Base-by-base conservation (phyloP, 2,888 invertebrate genomes). In the Malthinus flaveolus region DNA sequence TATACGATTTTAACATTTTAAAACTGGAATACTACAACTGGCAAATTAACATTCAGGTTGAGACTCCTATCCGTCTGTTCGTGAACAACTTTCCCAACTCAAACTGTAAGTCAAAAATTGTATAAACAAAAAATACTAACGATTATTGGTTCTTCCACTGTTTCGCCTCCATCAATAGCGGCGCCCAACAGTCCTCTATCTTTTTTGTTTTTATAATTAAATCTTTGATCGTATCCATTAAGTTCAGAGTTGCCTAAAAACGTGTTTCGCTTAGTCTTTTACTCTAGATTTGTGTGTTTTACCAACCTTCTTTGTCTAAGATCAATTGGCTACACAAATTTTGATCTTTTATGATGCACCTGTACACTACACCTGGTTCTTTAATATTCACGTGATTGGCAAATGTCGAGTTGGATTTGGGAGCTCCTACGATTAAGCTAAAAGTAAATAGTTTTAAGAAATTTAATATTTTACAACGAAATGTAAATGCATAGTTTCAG, bases 311-410 rank as follows among this genome's bases (percentile, higher is more conserved):
- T 4, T 15, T 31, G 9, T 51, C 51, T 7, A 56, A 15, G 12
- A 36, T 31, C 9, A 76, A 78, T 4, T 78, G 77, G 42, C 60
- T 63, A 69, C 82, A 82, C 62, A 66, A 6, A 35, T 44, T 31
- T 3, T 34, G 12, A 60, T 52, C 7, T 75, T 62, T 3, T 72
- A 69, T 56, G 37, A 55, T 45, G 56, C 84, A 85, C 34, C 79
- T 77, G 69, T 82, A 84, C n/a, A 81, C 76, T 10, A 81, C 79
- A n/a, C 85, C 85, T 3, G 83, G 81, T 70, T 84, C 81, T 44
- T 74, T 72, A 1, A 81, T 67, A 37, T 73, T 66, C 1, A 72
- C 66, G 56, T 80, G 79, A 2, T 69, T 64, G 44, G 73, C 70
- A 42, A 76, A 66, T 0, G 79, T 75, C 5, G 81, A 82, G 68